A percentile compares a stretch with the other conserved stretches of the same genome.
Evolutionary conservation across 1,140 invertebrate genomes (phyloP).

Genomic region (Caenorhabditis elegans): WBcel235 BX284602.5:7760501-7761000

Average conservation of each 20-base stretch:
- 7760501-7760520: not conserved
- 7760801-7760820: too few species aligned
- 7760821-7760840: too few species aligned
- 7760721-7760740: too few species aligned
- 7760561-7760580: not conserved
- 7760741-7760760: too few species aligned
- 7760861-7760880: not conserved
- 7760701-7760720: too few species aligned
- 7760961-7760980: not conserved
- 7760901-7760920: not conserved
- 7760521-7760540: not conserved
- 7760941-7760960: not conserved
- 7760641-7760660: not conserved
- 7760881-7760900: not conserved
- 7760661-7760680: not conserved
- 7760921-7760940: not conserved
- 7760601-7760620: not conserved
- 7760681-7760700: not conserved
- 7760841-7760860: not conserved
- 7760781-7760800: too few species aligned
- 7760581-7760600: not conserved
- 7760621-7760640: not conserved
- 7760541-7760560: too few species aligned
- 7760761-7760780: too few species aligned
- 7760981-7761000: not conserved